Evolutionary conservation across 1,140 invertebrate species (phyloP), one percentile per base, ranked within the genome.

Genomic region (Megalonaias nervosa): DNA sequence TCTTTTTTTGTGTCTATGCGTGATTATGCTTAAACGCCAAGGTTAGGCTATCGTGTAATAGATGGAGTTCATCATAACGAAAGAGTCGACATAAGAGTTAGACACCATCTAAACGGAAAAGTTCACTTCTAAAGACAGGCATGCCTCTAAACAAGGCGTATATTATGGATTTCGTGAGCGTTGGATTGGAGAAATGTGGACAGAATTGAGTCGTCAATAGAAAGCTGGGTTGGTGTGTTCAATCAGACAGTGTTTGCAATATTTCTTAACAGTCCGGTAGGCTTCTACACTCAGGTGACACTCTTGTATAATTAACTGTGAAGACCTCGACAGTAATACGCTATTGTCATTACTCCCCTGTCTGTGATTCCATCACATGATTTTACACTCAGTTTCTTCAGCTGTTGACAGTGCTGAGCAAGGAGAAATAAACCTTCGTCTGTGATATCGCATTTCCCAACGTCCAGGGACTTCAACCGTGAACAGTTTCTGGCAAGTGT

Each of bases 181-280:
- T 48, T 48, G 38, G 5, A 48, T 48, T 48, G 38, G 38, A 48
- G 6, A 48, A 48, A 48, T 48, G 38, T 38, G 38, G 2, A 5
- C 19, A 19, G 13, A 3, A 58, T 21, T 26, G 57, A 23, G 14
- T n/a, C 15, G 21, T 64, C 86, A 96, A 91, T 94, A 97, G 90
- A 98, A 97, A 38, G 95, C 96, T 65, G 96, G 96, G 91, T 98
- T 97, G 0, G 96, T 97, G 86, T 98, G 96, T 89, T 98, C 96
- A 81, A 98, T 98, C 71, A 98, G 95, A 90, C 96, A 97, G 81
- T 95, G 91, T 84, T 96, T 95, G 89, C 96, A 97, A 87, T 96
- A 97, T 86, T 95, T 96, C 88, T 97, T 97, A 21, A 98, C 96
- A 2, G 95, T 95, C 82, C 95, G 92, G 89, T 97, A 98, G 0